phyloP scores from a whole-genome alignment of 2,797 vertebrate species.

The Tenualosa ilisha region DNA sequence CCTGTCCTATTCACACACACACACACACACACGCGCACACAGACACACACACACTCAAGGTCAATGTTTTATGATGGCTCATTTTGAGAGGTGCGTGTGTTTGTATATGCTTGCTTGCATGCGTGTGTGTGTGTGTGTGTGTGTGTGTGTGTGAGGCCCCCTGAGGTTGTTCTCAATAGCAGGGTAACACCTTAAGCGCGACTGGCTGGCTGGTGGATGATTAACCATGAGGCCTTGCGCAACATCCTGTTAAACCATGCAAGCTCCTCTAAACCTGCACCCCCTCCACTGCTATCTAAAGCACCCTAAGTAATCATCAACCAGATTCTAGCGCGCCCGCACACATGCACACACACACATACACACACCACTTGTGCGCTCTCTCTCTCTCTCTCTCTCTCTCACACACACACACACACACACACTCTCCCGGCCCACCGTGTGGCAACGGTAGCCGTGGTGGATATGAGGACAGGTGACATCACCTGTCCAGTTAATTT shows the following conservation, averaged over 20 bases:
- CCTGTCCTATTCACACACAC: no score
- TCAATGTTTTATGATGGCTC: constrained; percentile 44
- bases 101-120: no score
- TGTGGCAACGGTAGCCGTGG: not conserved
- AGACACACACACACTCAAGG: constrained; percentile 38
- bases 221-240: constrained; percentile 52
- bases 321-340: constrained; percentile 34
- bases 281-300: constrained; percentile 38
- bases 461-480: not conserved
- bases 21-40: constrained; percentile 17
- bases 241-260: constrained; percentile 49
- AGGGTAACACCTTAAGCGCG: constrained; percentile 37
- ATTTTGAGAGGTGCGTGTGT: constrained; percentile 25
- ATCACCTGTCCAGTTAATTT: not conserved
- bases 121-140: no score
- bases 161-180: constrained; percentile 43
- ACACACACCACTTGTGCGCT: not conserved
- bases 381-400: no score
- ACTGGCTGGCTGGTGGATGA: constrained; percentile 45
- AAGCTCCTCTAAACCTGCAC: constrained; percentile 52
- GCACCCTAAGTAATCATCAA: constrained; percentile 47
- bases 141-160: constrained; percentile 5
- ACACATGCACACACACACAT: not conserved
- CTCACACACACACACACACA: no score
- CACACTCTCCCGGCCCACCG: not conserved